Conservation (phyloP, 2,113 vertebrate genomes). For the Mastomys natalensis region DNA sequence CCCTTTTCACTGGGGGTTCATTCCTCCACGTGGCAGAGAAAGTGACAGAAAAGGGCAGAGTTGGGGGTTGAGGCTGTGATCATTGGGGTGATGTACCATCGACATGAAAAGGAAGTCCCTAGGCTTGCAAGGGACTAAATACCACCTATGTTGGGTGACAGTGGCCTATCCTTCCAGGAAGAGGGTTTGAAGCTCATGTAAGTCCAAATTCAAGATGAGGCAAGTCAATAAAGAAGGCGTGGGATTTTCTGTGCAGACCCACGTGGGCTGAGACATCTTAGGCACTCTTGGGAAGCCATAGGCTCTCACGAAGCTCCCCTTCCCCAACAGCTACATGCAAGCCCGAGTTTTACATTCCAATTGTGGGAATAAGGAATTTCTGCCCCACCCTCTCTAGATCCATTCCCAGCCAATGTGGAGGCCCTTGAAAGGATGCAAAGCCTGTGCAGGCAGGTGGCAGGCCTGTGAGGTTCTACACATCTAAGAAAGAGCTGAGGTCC, state of each 20-base stretch:
- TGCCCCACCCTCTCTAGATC: rapidly evolving
- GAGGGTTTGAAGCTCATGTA: rapidly evolving
- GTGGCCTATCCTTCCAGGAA: rapidly evolving
- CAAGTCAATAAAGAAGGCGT: neutral
- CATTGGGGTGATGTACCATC: neutral
- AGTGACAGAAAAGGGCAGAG: neutral
- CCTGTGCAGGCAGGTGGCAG: neutral
- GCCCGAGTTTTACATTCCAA: rapidly evolving
- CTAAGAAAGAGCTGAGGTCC: no score
- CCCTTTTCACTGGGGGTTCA: neutral
- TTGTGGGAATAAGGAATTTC: rapidly evolving
- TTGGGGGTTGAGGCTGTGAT: rapidly evolving
- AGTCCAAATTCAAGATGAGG: rapidly evolving
- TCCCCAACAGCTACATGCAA: rapidly evolving
- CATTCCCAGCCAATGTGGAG: neutral
- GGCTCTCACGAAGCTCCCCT: neutral
- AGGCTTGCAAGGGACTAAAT: neutral
- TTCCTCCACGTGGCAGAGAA: neutral
- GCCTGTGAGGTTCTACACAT: rapidly evolving
- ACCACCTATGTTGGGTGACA: rapidly evolving
- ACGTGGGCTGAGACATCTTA: rapidly evolving
- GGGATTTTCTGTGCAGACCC: neutral
- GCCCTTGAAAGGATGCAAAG: neutral
- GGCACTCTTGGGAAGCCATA: neutral
- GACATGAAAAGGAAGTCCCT: no score